Percentiles rank a stretch among this genome's conserved stretches.
Evolutionary conservation across 30 jellyfish, hydroid and myxozoan species (phyloP).

Genomic region (Hydractinia echinata): DNA sequence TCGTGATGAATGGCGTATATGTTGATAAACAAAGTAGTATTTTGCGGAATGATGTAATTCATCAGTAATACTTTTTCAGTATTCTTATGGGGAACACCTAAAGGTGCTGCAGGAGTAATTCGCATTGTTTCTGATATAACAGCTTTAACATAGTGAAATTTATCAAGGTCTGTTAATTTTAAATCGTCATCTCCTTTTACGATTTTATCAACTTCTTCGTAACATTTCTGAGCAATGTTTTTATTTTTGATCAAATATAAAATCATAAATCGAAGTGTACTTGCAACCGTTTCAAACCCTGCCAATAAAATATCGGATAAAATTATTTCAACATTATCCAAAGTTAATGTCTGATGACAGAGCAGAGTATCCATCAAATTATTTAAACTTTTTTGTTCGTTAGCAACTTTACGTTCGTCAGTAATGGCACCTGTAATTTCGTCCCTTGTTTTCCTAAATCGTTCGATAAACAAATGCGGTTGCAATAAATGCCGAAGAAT

Average conservation of each 20-base stretch:
- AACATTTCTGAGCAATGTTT: conserved; percentile 9
- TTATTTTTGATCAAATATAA: background rate
- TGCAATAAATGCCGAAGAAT: no score
- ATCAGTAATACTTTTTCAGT: no score
- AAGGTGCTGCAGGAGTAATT: background rate
- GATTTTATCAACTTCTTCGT: background rate
- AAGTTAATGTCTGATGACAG: no score
- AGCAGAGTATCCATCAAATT: no score
- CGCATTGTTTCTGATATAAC: background rate
- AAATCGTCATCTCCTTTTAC: background rate
- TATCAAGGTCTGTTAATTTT: background rate
- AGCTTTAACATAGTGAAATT: conserved; percentile 3
- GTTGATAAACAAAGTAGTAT: conserved; percentile 4
- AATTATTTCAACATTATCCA: conserved; percentile 10
- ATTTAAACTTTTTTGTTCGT: no score
- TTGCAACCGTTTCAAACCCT: background rate
- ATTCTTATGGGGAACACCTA: conserved; percentile 9
- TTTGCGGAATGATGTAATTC: conserved; percentile 2
- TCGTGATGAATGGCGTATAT: conserved; percentile 20
- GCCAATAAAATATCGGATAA: conserved; percentile 15
- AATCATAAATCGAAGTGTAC: background rate
- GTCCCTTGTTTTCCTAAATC: no score
- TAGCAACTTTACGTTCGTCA: no score
- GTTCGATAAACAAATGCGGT: no score
- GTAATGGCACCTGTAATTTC: no score